Percentiles rank a stretch among this genome's conserved stretches.
Conservation (phyloP, 1,140 invertebrate species). For the Phymorhynchus buccinoides region DNA sequence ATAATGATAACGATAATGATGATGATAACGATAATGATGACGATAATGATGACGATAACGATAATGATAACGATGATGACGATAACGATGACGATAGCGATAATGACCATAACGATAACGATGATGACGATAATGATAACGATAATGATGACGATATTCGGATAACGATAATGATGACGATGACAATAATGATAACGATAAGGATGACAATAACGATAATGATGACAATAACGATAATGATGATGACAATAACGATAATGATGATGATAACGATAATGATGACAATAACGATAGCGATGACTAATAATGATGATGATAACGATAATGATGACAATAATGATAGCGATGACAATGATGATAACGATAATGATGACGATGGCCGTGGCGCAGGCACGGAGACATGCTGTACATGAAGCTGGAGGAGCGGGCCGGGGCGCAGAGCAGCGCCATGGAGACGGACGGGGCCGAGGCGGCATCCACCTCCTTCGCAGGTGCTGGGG, state of each 20-base stretch:
- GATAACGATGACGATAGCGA: background rate
- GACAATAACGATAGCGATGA: background rate
- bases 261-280: background rate
- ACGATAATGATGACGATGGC: background rate
- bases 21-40: too few relatives aligned
- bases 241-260: too few relatives aligned
- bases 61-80: too few relatives aligned
- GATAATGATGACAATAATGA: background rate
- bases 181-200: background rate
- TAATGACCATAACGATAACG: background rate
- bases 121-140: background rate
- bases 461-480: conserved; percentile 23
- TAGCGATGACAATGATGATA: background rate
- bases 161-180: background rate
- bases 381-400: conserved; percentile 84
- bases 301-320: background rate
- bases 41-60: too few relatives aligned
- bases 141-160: background rate
- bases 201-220: background rate
- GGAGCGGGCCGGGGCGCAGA: conserved; percentile 34
- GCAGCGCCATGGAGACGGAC: conserved; percentile 25
- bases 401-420: conserved; percentile 84
- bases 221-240: background rate
- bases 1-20: too few relatives aligned
- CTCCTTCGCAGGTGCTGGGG: background rate